phyloP scores from a whole-genome alignment of 2,797 vertebrate genomes.

The Leptodactylus fallax region DNA sequence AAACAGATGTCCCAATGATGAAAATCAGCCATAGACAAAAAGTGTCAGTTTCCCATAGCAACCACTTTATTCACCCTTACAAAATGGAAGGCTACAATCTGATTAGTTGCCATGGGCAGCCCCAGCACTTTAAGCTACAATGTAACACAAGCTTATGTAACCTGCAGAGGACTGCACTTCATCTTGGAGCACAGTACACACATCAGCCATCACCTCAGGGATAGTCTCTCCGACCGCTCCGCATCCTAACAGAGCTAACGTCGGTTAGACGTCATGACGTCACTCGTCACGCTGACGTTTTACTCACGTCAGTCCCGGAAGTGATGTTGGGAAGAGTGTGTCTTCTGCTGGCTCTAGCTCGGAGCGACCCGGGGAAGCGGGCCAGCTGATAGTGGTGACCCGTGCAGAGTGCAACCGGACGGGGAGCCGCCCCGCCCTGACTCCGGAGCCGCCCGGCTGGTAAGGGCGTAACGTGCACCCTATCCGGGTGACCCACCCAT shows the following conservation, averaged over 20 bases:
- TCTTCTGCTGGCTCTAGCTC: neutral
- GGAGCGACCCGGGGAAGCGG: neutral
- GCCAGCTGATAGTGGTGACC: neutral
- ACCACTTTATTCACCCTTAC: too few relatives aligned
- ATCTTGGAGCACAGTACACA: too few relatives aligned
- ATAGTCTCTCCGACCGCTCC: too few relatives aligned
- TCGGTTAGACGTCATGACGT: conserved; percentile 7
- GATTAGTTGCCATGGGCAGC: too few relatives aligned
- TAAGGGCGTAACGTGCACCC: neutral
- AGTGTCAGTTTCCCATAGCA: too few relatives aligned
- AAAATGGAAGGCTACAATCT: too few relatives aligned
- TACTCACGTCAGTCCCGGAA: conserved; percentile 43
- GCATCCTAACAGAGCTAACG: neutral
- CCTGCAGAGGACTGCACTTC: too few relatives aligned
- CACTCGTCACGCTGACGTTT: conserved; percentile 12
- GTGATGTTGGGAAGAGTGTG: conserved; percentile 46
- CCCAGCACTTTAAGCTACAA: too few relatives aligned
- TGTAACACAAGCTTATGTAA: too few relatives aligned
- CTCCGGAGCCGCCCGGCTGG: neutral
- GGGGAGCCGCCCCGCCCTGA: neutral
- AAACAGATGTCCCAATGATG: too few relatives aligned
- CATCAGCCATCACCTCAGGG: too few relatives aligned
- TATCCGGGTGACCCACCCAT: neutral
- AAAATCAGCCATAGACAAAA: too few relatives aligned
- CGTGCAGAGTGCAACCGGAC: neutral